These are phyloP conservation scores for Orchestia grillus DNA, from an alignment of 1,140 invertebrate genomes.

Conservation along the genomic window DNA sequence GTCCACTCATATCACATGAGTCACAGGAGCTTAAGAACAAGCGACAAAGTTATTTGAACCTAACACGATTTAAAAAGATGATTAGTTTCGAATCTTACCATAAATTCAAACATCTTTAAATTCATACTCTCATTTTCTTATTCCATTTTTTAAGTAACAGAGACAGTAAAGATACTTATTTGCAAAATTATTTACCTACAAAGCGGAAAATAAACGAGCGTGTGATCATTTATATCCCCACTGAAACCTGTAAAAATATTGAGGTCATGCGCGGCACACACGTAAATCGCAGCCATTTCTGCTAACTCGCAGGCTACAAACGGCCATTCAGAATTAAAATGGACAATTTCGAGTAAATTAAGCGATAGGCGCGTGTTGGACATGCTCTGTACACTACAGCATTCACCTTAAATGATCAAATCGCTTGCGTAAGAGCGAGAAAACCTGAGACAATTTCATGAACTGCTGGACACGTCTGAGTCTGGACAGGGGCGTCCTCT, in stretches of 20 bases:
- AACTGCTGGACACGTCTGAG: not conserved
- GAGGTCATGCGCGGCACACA: not conserved
- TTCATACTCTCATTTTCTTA: not conserved
- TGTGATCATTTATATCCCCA: not conserved
- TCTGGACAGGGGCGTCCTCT: too few species aligned
- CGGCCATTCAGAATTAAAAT: not conserved
- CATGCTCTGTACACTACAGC: not conserved
- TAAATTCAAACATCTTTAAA: not conserved
- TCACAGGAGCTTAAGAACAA: too few species aligned
- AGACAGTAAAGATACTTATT: too few species aligned
- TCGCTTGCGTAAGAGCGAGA: not conserved
- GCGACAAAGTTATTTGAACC: too few species aligned
- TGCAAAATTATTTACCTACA: not conserved
- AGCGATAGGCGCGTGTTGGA: not conserved
- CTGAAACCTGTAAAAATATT: not conserved
- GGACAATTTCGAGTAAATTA: not conserved
- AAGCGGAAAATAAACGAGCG: not conserved
- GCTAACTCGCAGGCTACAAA: not conserved
- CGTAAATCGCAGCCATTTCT: too few species aligned
- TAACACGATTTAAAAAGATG: not conserved
- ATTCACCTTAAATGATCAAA: not conserved
- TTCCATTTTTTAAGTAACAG: too few species aligned
- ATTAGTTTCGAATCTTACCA: not conserved
- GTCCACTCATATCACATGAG: too few species aligned
- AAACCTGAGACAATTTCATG: not conserved